Evolutionary conservation across 1,140 invertebrate genomes (phyloP).

Genomic region (Eurosta solidaginis): DNA sequence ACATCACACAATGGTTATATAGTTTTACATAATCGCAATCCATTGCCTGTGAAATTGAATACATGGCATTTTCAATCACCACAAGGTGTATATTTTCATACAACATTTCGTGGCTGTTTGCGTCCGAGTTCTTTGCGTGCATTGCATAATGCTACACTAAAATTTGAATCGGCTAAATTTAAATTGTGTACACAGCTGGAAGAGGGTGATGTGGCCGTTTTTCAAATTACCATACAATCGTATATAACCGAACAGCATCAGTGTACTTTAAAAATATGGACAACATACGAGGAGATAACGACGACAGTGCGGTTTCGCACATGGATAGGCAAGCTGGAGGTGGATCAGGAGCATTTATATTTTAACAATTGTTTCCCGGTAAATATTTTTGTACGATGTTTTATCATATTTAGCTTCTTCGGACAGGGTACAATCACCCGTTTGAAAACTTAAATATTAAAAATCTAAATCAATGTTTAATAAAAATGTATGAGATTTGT

Average conservation of each 20-base stretch:
- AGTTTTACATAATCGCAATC: conserved; percentile 52
- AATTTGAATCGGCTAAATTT: conserved; percentile 35
- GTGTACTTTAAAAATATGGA: conserved; percentile 75
- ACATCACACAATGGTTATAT: conserved; percentile 48
- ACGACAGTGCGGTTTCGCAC: conserved; percentile 69
- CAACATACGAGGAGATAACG: conserved; percentile 72
- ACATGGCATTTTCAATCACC: conserved; percentile 51
- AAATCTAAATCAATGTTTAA: not conserved
- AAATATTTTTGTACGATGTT: conserved; percentile 62
- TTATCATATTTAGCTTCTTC: no score
- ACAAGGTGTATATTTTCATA: conserved; percentile 45
- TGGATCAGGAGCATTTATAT: conserved; percentile 69
- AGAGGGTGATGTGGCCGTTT: conserved; percentile 65
- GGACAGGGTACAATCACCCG: no score
- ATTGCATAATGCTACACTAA: not conserved
- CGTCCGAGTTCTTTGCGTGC: not conserved
- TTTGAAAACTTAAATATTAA: no score
- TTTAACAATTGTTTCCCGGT: conserved; percentile 86
- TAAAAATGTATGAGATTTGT: not conserved
- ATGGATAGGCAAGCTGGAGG: conserved; percentile 65
- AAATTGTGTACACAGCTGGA: conserved; percentile 40
- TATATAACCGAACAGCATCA: conserved; percentile 71
- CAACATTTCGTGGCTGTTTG: conserved; percentile 45
- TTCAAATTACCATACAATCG: conserved; percentile 73
- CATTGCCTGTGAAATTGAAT: conserved; percentile 48